Conservation (phyloP, 2,113 vertebrate species). For the Mandrillus leucophaeus region DNA sequence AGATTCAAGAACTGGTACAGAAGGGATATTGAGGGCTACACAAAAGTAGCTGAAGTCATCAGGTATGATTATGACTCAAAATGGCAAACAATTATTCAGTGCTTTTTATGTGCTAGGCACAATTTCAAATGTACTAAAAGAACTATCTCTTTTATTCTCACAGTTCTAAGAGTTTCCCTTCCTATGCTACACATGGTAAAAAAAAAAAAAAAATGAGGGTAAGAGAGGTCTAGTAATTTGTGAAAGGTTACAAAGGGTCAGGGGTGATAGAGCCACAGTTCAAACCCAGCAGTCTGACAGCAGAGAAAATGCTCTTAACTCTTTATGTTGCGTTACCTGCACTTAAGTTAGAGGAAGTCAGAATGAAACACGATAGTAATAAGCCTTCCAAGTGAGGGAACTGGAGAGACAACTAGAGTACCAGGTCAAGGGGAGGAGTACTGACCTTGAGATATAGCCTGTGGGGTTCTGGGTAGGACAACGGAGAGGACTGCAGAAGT, state of each 20-base stretch:
- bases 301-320: neutral
- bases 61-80: neutral
- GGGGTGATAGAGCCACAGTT: neutral
- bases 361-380: neutral
- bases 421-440: neutral
- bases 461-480: neutral
- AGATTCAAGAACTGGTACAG: neutral
- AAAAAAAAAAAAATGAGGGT: neutral
- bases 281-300: neutral
- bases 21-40: neutral
- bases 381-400: neutral
- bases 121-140: neutral
- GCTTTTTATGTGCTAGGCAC: neutral
- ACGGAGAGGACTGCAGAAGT: neutral
- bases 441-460: neutral
- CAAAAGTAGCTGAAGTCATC: neutral
- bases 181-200: neutral
- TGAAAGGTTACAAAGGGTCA: neutral
- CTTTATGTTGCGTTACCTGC: neutral
- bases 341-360: neutral
- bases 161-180: neutral
- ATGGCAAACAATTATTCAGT: neutral
- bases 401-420: neutral
- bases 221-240: neutral
- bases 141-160: neutral